phyloP scores from a whole-genome alignment of 1,140 invertebrate genomes.

The Drosophila tristis region DNA sequence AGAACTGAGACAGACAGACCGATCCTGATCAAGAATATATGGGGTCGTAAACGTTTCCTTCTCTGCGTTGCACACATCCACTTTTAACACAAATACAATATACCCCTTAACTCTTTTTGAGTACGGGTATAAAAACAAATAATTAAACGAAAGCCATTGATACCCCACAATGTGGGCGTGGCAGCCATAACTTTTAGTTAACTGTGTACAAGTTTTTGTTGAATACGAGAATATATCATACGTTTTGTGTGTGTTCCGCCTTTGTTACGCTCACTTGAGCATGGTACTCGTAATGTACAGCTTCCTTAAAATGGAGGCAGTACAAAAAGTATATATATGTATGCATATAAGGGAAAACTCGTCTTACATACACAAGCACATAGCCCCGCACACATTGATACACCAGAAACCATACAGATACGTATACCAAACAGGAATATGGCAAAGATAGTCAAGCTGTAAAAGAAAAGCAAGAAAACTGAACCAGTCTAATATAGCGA shows the following conservation, averaged over 20 bases:
- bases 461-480: too few relatives aligned
- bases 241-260: constrained; percentile 46
- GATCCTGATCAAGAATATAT: too few relatives aligned
- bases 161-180: background rate
- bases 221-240: constrained; percentile 40
- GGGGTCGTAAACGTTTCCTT: too few relatives aligned
- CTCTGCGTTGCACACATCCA: too few relatives aligned
- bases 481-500: too few relatives aligned
- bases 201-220: constrained; percentile 33
- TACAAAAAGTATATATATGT: constrained; percentile 38
- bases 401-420: too few relatives aligned
- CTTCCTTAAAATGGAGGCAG: constrained; percentile 29
- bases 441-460: too few relatives aligned
- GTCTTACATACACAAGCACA: background rate
- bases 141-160: constrained; percentile 25
- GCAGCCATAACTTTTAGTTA: constrained; percentile 42
- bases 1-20: too few relatives aligned
- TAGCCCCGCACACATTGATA: too few relatives aligned
- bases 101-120: too few relatives aligned
- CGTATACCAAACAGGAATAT: too few relatives aligned
- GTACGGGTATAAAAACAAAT: background rate
- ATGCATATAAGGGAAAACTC: constrained; percentile 1
- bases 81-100: too few relatives aligned
- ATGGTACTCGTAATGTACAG: constrained; percentile 33
- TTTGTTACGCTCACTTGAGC: constrained; percentile 53